Percentiles rank a stretch among this genome's conserved stretches.
Evolutionary conservation across 2,888 invertebrate species (phyloP).

Genomic region (Hyposoter didymator): DNA sequence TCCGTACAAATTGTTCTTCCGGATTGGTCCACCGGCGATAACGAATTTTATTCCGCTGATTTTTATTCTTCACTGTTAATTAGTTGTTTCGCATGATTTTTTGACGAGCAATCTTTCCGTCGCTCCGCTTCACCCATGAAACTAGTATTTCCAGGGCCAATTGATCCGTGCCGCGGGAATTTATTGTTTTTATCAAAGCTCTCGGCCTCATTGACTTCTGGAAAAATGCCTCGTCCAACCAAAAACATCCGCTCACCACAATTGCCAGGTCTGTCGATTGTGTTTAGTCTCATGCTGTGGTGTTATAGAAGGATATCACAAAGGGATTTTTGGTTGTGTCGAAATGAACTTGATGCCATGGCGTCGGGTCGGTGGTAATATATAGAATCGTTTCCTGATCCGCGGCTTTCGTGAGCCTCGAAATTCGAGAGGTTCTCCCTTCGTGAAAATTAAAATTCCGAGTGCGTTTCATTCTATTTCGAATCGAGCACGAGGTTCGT

Average conservation of each 20-base stretch:
- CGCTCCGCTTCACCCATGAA: no score
- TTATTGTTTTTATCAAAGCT: no score
- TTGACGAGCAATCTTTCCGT: not conserved
- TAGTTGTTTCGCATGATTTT: not conserved
- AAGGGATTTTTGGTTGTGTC: not conserved
- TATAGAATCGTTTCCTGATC: not conserved
- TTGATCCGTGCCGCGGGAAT: not conserved
- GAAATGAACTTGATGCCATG: not conserved
- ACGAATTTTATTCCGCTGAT: not conserved
- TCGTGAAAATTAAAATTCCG: not conserved
- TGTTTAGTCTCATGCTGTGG: not conserved
- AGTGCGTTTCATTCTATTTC: constrained; percentile 7
- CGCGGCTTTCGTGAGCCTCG: no score
- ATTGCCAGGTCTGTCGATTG: not conserved
- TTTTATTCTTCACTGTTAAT: not conserved
- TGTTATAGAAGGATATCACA: not conserved
- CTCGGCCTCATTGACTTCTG: no score
- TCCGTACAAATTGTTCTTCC: not conserved
- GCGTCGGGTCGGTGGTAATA: not conserved
- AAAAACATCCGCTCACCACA: not conserved
- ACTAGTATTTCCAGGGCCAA: not conserved
- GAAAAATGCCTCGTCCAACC: no score
- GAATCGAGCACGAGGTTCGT: not conserved
- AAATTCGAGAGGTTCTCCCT: not conserved
- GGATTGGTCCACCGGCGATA: not conserved